Evolutionary conservation across 2,113 vertebrate species (phyloP).

Genomic region (Cinclus mexicanus): DNA sequence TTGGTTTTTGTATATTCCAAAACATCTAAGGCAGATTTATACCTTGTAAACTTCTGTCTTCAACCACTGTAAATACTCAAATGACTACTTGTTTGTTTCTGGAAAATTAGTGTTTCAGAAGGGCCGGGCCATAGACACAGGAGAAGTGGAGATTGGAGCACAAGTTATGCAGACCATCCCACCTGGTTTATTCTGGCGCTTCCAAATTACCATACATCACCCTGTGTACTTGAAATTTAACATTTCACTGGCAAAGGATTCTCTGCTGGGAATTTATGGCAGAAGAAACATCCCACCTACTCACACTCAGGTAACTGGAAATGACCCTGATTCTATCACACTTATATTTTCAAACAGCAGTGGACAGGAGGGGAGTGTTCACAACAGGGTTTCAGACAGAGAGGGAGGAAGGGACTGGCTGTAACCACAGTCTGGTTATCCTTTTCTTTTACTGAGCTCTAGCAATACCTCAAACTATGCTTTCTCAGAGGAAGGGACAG

Average conservation of each 20-base stretch:
- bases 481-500: not conserved
- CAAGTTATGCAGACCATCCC: conserved; percentile 94
- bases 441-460: not conserved
- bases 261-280: conserved; percentile 95
- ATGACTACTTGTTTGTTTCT: conserved; percentile 39
- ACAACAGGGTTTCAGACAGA: accelerated
- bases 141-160: conserved; percentile 91
- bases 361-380: not conserved
- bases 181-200: conserved; percentile 96
- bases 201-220: conserved; percentile 95
- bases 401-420: not conserved
- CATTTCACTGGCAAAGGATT: conserved; percentile 91
- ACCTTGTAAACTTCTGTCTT: not conserved
- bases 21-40: not conserved
- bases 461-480: accelerated
- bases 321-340: not conserved
- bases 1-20: not conserved
- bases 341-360: not conserved
- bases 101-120: conserved; percentile 83
- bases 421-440: not conserved
- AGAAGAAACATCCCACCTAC: conserved; percentile 97
- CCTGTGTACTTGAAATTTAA: conserved; percentile 97
- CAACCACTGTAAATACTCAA: not conserved
- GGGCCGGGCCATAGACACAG: conserved; percentile 90
- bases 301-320: conserved; percentile 91